Conservation (phyloP, 2,797 vertebrate genomes). For the Sternotherus odoratus region DNA sequence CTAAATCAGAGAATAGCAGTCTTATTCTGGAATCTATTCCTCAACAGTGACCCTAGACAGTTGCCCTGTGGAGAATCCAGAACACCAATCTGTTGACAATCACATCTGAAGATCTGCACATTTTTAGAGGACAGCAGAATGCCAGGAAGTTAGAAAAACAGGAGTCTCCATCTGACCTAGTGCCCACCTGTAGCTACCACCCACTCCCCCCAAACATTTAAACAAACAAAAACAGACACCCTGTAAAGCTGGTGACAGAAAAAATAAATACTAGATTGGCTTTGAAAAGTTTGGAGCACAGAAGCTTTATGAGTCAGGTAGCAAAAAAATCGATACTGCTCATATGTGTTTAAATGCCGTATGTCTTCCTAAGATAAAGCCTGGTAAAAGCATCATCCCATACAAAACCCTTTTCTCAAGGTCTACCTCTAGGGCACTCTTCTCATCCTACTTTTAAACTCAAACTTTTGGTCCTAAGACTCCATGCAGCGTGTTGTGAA, state of each 20-base stretch:
- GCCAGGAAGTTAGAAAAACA: not conserved
- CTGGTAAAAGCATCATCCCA: not conserved
- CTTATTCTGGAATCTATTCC: not conserved
- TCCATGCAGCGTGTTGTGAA: not conserved
- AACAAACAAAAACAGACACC: conserved; percentile 3
- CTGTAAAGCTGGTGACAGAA: conserved; percentile 31
- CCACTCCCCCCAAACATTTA: not conserved
- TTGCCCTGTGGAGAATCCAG: not conserved
- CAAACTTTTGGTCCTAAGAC: not conserved
- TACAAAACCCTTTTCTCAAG: conserved; percentile 18
- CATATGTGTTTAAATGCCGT: not conserved
- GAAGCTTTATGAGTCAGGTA: not conserved
- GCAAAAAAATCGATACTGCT: not conserved
- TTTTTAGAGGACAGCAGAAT: not conserved
- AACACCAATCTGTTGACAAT: not conserved
- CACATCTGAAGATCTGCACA: not conserved
- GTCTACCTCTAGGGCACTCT: not conserved
- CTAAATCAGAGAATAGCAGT: not conserved
- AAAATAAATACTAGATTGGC: not conserved
- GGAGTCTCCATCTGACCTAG: not conserved
- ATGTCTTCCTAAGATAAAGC: not conserved
- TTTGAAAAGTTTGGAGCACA: conserved; percentile 13
- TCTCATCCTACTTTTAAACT: not conserved
- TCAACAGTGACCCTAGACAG: not conserved
- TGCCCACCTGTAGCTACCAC: not conserved